A percentile compares a stretch with the other conserved stretches of the same genome.
These are phyloP conservation scores for Trissonchulus sp. DNA, from an alignment of 2,888 invertebrate genomes.

Conservation along the genomic window DNA sequence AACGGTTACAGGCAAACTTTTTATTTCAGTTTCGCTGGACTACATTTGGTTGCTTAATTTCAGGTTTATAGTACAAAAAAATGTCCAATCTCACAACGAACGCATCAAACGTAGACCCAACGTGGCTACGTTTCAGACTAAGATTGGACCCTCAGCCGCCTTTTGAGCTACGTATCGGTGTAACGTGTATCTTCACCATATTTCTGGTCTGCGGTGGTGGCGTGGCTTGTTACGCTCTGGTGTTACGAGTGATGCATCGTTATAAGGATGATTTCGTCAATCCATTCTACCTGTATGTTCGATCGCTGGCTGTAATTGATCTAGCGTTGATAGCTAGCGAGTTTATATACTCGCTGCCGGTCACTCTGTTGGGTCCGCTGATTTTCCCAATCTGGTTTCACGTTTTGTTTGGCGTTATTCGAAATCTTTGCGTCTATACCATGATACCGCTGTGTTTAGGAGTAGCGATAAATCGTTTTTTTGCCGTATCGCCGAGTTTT, in stretches of 20 bases:
- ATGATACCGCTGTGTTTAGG: not conserved
- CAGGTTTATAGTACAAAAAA: no score
- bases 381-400: not conserved
- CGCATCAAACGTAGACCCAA: no score
- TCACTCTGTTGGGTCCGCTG: not conserved
- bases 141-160: no score
- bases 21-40: no score
- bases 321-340: not conserved
- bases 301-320: not conserved
- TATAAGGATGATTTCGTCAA: not conserved
- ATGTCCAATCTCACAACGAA: no score
- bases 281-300: not conserved
- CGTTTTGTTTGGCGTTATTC: not conserved
- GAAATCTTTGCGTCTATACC: not conserved
- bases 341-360: not conserved
- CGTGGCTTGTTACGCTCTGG: not conserved
- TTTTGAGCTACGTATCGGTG: not conserved
- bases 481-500: not conserved
- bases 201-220: not conserved
- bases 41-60: no score
- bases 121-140: no score
- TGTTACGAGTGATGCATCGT: not conserved
- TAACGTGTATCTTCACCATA: not conserved
- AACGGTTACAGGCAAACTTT: no score
- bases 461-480: not conserved